phyloP scores from a whole-genome alignment of 2,888 invertebrate species.

The Caenorhabditis sp. region DNA sequence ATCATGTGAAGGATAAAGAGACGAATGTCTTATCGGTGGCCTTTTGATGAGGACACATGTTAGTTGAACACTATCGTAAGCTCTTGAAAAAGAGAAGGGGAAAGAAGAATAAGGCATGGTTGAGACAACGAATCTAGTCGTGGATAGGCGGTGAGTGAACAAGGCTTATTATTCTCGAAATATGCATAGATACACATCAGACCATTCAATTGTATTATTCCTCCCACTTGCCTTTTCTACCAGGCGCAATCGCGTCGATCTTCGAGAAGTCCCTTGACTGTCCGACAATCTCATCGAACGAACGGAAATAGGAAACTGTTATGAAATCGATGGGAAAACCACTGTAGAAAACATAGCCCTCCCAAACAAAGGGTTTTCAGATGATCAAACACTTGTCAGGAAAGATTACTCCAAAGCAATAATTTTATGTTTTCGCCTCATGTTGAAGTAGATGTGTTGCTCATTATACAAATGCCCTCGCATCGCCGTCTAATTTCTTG shows the following conservation, averaged over 20 bases:
- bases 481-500: too few relatives aligned
- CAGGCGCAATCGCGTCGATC: slow-evolving; percentile 55
- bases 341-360: too few relatives aligned
- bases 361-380: too few relatives aligned
- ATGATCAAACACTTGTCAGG: too few relatives aligned
- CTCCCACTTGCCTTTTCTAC: slow-evolving; percentile 18
- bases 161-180: slow-evolving; percentile 64
- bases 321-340: slow-evolving; percentile 35
- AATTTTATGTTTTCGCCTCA: too few relatives aligned
- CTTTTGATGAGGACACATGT: slow-evolving; percentile 38
- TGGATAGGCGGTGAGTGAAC: slow-evolving; percentile 33
- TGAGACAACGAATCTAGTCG: slow-evolving; percentile 44
- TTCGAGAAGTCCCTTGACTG: slow-evolving; percentile 52
- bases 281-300: slow-evolving; percentile 29
- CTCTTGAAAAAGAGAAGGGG: slow-evolving; percentile 34
- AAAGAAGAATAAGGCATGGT: slow-evolving; percentile 30
- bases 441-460: too few relatives aligned
- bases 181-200: slow-evolving; percentile 66
- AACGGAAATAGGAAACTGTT: slow-evolving; percentile 51
- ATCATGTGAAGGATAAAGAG: slow-evolving; percentile 18
- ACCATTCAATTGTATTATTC: slow-evolving; percentile 49
- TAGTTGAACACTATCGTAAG: slow-evolving; percentile 12
- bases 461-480: too few relatives aligned
- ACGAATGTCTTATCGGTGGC: slow-evolving; percentile 47
- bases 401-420: too few relatives aligned